phyloP scores from a whole-genome alignment of 1,140 invertebrate genomes.

The Adelges cooleyi region DNA sequence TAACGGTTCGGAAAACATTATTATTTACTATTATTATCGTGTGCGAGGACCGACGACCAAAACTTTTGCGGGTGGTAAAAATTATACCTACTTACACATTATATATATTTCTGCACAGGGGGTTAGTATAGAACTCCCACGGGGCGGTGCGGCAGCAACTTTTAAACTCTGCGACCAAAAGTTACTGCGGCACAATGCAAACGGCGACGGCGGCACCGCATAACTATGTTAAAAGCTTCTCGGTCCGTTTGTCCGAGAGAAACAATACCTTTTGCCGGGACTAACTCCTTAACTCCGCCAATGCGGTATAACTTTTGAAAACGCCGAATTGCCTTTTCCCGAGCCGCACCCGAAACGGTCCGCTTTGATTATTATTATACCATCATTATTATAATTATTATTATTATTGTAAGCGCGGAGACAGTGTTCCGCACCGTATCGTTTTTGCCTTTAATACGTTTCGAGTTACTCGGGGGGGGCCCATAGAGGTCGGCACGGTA shows the following conservation, averaged over 20 bases:
- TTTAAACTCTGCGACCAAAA: no score
- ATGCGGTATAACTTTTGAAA: not conserved
- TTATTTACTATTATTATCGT: no score
- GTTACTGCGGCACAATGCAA: no score
- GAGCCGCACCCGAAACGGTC: not conserved
- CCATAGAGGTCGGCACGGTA: no score
- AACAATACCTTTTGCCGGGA: slow-evolving; percentile 15
- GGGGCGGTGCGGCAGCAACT: no score
- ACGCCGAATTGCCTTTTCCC: slow-evolving; percentile 18
- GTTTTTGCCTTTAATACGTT: not conserved
- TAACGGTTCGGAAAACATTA: slow-evolving; percentile 9
- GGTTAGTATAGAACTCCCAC: no score
- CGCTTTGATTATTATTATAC: not conserved
- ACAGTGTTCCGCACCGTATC: slow-evolving; percentile 17
- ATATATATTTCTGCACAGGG: no score
- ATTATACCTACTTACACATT: no score
- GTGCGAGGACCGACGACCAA: no score
- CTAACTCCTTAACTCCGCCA: not conserved
- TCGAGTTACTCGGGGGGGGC: not conserved
- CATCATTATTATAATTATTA: no score
- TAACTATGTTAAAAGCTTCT: slow-evolving; percentile 18
- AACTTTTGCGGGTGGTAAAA: no score
- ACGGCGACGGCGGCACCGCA: not conserved
- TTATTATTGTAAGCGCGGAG: not conserved
- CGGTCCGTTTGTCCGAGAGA: slow-evolving; percentile 18